Evolutionary conservation across 2,113 vertebrate genomes (phyloP).

Genomic region (Tragelaphus buxtoni): DNA sequence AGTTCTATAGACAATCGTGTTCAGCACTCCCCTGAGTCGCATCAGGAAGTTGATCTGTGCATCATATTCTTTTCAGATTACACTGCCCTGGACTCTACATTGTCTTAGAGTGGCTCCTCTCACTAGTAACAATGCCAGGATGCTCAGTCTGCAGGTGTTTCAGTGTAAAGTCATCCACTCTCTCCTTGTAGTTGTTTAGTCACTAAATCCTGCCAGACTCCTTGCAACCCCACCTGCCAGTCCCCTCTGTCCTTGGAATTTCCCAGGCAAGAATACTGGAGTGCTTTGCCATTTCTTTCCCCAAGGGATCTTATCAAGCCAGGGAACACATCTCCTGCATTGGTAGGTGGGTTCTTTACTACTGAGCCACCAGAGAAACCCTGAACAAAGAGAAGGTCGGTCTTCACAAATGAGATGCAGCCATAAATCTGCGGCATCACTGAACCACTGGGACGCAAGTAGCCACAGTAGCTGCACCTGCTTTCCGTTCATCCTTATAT

Average conservation of each 20-base stretch:
- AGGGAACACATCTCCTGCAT: background rate
- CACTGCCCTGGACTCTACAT: background rate
- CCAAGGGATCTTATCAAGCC: background rate
- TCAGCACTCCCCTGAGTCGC: background rate
- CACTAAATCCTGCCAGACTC: background rate
- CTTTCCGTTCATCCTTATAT: background rate
- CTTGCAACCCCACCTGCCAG: background rate
- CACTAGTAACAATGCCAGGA: no score
- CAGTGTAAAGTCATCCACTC: background rate
- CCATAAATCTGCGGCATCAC: background rate
- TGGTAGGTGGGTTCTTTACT: background rate
- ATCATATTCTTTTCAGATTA: background rate
- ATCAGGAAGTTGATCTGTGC: background rate
- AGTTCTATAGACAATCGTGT: background rate
- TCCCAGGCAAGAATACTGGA: background rate
- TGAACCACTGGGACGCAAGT: background rate
- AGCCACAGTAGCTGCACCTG: rapidly evolving
- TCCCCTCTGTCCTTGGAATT: background rate
- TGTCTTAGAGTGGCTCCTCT: background rate
- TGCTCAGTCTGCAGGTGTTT: background rate
- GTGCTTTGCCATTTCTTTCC: background rate
- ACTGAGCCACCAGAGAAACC: background rate
- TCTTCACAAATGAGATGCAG: background rate
- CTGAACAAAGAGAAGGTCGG: background rate
- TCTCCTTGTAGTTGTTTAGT: background rate